These are phyloP conservation scores for Eupsilia transversa DNA, from an alignment of 2,888 invertebrate genomes.

Conservation along the genomic window DNA sequence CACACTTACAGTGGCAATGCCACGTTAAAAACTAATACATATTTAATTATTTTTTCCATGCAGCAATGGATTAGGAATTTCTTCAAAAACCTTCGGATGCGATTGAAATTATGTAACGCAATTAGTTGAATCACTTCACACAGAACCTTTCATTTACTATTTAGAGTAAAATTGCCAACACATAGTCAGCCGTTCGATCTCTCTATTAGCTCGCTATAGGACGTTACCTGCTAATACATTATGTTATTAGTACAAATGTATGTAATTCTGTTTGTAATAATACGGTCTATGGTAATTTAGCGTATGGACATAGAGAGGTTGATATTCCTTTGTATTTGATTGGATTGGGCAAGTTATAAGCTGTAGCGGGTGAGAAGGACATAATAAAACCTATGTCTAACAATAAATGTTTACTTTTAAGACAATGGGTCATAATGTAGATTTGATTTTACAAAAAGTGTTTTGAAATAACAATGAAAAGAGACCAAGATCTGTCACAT, in stretches of 20 bases:
- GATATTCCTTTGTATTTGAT: conserved; percentile 29
- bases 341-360: conserved; percentile 8
- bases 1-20: too few species aligned
- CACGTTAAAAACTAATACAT: too few species aligned
- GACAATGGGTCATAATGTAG: neutral
- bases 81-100: neutral
- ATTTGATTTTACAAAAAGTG: neutral
- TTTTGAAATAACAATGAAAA: neutral
- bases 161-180: neutral
- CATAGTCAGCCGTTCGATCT: neutral
- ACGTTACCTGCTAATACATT: conserved; percentile 12
- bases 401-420: neutral
- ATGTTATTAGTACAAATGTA: conserved; percentile 26
- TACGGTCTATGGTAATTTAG: conserved; percentile 8
- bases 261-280: conserved; percentile 25
- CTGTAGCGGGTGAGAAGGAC: conserved; percentile 10
- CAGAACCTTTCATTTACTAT: too few species aligned
- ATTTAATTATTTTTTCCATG: too few species aligned
- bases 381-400: neutral
- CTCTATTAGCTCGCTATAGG: too few species aligned
- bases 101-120: neutral
- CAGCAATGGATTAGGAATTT: neutral
- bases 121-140: too few species aligned
- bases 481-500: neutral
- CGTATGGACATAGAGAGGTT: conserved; percentile 3